phyloP scores from a whole-genome alignment of 92 coral and sea anemone species.

The Palythoa caribaeorum region DNA sequence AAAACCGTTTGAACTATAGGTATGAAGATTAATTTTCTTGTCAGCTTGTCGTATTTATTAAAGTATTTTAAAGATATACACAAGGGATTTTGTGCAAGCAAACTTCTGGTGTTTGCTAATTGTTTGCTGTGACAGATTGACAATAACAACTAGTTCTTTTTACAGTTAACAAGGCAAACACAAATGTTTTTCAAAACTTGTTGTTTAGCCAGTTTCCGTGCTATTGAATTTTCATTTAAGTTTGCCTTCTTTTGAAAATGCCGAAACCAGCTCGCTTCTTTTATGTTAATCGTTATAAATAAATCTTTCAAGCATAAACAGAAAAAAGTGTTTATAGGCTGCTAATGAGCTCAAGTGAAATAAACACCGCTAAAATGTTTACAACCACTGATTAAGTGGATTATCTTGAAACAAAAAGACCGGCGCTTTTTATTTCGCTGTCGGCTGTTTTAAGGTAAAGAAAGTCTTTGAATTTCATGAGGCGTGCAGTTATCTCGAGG shows the following conservation, averaged over 20 bases:
- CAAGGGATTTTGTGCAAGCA: slow-evolving; percentile 10
- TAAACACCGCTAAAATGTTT: slow-evolving; percentile 24
- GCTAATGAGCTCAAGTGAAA: slow-evolving; percentile 24
- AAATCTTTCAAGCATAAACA: neutral
- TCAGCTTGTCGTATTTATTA: neutral
- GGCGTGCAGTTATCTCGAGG: neutral
- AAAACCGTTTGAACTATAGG: neutral
- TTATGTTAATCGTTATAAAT: neutral
- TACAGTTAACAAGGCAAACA: neutral
- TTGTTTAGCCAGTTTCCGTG: neutral
- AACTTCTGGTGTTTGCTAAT: neutral
- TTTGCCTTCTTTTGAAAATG: neutral
- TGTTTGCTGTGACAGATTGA: neutral
- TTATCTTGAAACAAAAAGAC: neutral
- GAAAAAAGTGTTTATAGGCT: slow-evolving; percentile 22
- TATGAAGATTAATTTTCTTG: neutral
- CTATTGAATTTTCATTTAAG: slow-evolving; percentile 1
- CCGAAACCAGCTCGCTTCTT: neutral
- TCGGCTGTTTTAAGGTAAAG: neutral
- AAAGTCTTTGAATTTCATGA: neutral
- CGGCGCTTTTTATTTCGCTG: slow-evolving; percentile 17
- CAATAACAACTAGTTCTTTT: slow-evolving; percentile 4
- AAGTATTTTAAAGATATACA: neutral
- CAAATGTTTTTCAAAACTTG: neutral
- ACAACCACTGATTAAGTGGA: slow-evolving; percentile 20